Base-by-base conservation (phyloP, 1,140 invertebrate species). In the Listronotus bonariensis region DNA sequence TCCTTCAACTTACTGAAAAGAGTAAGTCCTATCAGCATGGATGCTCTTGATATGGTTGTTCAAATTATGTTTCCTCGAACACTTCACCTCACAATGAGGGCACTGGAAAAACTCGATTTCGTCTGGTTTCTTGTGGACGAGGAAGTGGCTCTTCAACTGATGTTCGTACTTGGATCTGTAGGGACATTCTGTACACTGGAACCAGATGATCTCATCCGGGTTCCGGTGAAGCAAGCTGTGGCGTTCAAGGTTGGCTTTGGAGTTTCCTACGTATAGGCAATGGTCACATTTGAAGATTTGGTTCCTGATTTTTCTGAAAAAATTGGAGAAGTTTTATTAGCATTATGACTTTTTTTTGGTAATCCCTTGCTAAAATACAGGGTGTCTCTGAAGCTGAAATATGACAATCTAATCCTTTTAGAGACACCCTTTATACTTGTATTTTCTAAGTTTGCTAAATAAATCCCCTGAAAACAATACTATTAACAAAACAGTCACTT, bases 61-160 rank as follows among this genome's bases (percentile, higher is more conserved):
- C 14, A 65, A 57, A 18, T 65, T 65, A 48, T 65, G 62, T 18
- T 65, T 65, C 18, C 62, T 55, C n/a, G 32, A 49, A 17, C 43
- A 51, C 38, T 65, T 65, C 14, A 41, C 26, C 4, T 65, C 54
- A 31, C 62, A 65, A 18, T 57, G 46, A 3, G 62, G 62, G 18
- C 62, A 65, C 20, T 65, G 62, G 26, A 57, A 57, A 42, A 48
- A 65, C 17, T 65, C 11, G 3, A 49, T 65, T 57, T 65, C 53
- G 15, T 65, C 54, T 2, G 62, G 62, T 1, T 57, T 65, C 40
- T 51, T 49, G 18, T 65, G 62, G 17, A 65, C 18, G 5, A 65
- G 4, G 9, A 41, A 56, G 18, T 65, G 62, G 34, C 62, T 57
- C 31, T 65, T 65, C 46, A 65, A 40, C 41, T 65, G 62, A 20